Base-by-base conservation (phyloP, 2,888 invertebrate genomes). In the Cantharis nigra region DNA sequence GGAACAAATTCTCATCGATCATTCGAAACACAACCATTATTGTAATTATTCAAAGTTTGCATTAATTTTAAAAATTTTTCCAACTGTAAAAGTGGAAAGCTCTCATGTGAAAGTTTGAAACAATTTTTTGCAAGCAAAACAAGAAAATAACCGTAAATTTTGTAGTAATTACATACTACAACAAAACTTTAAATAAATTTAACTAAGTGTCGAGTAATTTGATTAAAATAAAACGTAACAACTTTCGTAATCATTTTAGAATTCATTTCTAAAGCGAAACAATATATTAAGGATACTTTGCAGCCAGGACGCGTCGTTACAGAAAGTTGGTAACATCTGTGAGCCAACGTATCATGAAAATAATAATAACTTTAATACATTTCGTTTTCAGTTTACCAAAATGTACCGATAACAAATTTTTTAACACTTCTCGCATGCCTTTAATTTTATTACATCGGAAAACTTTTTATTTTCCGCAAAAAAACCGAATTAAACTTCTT, bases 321-420 rank as follows among this genome's bases (percentile, higher is more conserved):
- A 73, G 73, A 80, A 80, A 79, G 79, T 79, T 80, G 79, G 80
- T 77, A 80, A 76, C 80, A 80, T 79, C 80, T 80, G 80, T 62
- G 78, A 76, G 63, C 77, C 72, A 70, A 75, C 79, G 79, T 79
- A 77, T 79, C 79, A 78, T 77, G 78, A 75, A 80, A 80, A 80
- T 80, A 80, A 80, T 80, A 80, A 80, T 80, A 80, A 80, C 80
- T 80, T 80, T 80, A 80, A 80, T 80, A 77, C 76, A 80, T 78
- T 75, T 74, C 75, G 78, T 74, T 77, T 63, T 67, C 73, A 78
- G 80, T 77, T 75, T 80, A 75, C 80, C 49, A 78, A 49, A 80
- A 78, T 76, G 72, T 71, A 76, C 70, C 30, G 16, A 72, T 49
- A 49, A 49, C 49, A 49, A 49, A 49, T 49, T 49, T 49, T 49